These are phyloP conservation scores for Drosophila mercatorum DNA, from an alignment of 2,888 invertebrate genomes.

Conservation along the genomic window DNA sequence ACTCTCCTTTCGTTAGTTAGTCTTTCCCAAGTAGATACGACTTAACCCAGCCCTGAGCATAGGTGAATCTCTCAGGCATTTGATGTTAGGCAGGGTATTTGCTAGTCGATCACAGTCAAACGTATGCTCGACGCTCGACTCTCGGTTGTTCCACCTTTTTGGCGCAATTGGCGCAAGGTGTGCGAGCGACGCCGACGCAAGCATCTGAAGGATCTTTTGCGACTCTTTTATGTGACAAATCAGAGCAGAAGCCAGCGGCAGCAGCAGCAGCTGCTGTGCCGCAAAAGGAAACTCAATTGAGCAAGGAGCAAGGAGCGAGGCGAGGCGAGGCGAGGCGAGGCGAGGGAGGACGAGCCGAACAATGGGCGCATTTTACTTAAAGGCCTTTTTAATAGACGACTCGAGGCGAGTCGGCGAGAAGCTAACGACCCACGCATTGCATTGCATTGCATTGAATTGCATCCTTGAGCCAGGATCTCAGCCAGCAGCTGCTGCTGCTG, in stretches of 20 bases:
- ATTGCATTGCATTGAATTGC: conserved; percentile 33
- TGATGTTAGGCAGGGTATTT: not conserved
- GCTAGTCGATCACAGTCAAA: not conserved
- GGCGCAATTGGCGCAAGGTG: conserved; percentile 67
- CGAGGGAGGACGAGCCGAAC: conserved; percentile 8
- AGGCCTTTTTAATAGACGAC: conserved; percentile 61
- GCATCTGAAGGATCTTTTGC: conserved; percentile 22
- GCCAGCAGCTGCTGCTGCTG: conserved; percentile 41
- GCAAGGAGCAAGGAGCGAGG: conserved; percentile 13
- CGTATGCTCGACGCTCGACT: conserved; percentile 2
- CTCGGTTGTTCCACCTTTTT: conserved; percentile 56
- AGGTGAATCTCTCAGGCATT: too few species aligned
- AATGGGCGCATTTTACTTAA: conserved; percentile 41
- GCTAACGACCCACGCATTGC: conserved; percentile 61
- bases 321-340: not conserved
- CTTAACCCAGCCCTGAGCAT: too few species aligned
- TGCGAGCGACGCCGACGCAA: conserved; percentile 26
- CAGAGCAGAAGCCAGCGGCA: conserved; percentile 49
- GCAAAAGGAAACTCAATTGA: conserved; percentile 49
- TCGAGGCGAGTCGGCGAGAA: conserved; percentile 32
- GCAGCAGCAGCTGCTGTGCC: conserved; percentile 35
- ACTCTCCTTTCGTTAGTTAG: too few species aligned
- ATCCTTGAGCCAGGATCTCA: conserved; percentile 18
- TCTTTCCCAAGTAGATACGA: too few species aligned
- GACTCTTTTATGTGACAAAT: conserved; percentile 66